Evolutionary conservation across 2,888 invertebrate species (phyloP), one percentile per base, ranked within the genome.

Genomic region (Geophilus truncorum): DNA sequence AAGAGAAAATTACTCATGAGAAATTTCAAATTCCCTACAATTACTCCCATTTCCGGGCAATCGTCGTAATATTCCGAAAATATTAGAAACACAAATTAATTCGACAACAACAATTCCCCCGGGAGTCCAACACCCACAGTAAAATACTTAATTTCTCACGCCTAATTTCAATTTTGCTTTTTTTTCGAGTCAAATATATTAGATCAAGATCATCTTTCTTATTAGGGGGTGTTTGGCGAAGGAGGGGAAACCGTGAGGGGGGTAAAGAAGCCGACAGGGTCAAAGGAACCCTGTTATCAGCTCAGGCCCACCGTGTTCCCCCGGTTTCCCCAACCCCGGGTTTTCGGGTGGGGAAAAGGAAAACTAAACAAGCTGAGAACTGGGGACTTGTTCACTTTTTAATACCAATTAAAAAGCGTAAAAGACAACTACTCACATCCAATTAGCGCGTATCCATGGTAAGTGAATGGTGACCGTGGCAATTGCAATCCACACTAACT

Each of bases 241-340:
- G 62, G 25, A 23, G 25, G 62, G 62, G 25, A 15, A 4, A 1
- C 10, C 62, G 0, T 7, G 5, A 21, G 23, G 62, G n/a, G 62
- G 62, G 62, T 62, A 62, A 62, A 57, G 62, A 62, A 62, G 62
- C 62, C 62, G 62, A 62, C 62, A 62, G 62, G 62, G 62, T 62
- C 62, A 62, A 62, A 62, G 62, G 25, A 62, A 62, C 62, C 62
- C 62, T 62, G 25, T 62, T 62, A 62, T 62, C 62, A 62, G 5
- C 25, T n/a, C n/a, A n/a, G n/a, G n/a, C 57, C 57, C 5, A n/a
- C 7, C 7, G 5, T 1, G 1, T n/a, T 23, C 23, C 62, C 28
- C 28, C 62, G 7, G 0, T 6, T 5, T 12, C 21, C 62, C 10
- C 62, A 62, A 23, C 23, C 12, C 21, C 23, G 62, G 15, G 45